A percentile compares a stretch with the other conserved stretches of the same genome.
These are phyloP conservation scores for Aricia artaxerxes DNA, from an alignment of 2,888 invertebrate species.

Conservation along the genomic window DNA sequence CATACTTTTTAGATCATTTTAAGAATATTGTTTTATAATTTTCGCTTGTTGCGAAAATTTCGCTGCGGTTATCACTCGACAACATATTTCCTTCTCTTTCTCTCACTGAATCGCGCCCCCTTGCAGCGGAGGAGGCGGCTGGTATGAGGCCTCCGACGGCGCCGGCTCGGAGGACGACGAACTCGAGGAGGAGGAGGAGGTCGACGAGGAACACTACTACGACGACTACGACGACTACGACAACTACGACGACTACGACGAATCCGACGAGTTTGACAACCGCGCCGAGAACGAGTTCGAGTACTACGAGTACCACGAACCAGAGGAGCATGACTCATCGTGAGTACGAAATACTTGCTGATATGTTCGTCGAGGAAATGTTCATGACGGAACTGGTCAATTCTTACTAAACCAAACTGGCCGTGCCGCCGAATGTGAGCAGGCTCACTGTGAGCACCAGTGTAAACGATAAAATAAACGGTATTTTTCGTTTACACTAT, in stretches of 20 bases:
- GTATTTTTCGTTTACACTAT: too few relatives aligned
- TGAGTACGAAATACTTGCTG: not conserved
- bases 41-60: too few relatives aligned
- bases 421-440: too few relatives aligned
- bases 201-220: constrained; percentile 43
- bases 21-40: too few relatives aligned
- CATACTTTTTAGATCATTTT: too few relatives aligned
- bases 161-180: constrained; percentile 40
- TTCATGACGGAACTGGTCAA: not conserved
- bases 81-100: not conserved
- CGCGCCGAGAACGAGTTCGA: not conserved
- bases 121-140: constrained; percentile 51
- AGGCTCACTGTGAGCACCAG: too few relatives aligned
- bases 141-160: constrained; percentile 46
- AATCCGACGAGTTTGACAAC: not conserved
- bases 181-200: constrained; percentile 49
- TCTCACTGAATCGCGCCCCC: constrained; percentile 21
- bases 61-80: too few relatives aligned
- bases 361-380: not conserved
- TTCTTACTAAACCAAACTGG: not conserved
- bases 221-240: constrained; percentile 32
- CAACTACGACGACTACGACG: not conserved
- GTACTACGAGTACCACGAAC: not conserved
- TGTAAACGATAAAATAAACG: too few relatives aligned
- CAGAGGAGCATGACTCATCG: not conserved